phyloP scores from a whole-genome alignment of 1,140 invertebrate genomes.

The Lepidurus apus region DNA sequence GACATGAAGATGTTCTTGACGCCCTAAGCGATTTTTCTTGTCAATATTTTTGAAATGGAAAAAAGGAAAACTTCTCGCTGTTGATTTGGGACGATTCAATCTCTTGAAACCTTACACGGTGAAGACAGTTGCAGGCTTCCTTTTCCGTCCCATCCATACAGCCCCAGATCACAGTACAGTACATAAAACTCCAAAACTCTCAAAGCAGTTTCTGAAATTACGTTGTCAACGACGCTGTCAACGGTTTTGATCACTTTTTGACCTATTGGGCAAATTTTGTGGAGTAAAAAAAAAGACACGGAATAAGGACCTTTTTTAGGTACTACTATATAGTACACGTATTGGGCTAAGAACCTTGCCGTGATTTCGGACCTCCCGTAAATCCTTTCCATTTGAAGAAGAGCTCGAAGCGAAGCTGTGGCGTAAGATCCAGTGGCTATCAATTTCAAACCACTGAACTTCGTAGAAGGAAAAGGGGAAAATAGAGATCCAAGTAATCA shows the following conservation, averaged over 20 bases:
- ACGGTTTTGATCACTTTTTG: too few relatives aligned
- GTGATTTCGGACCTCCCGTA: not conserved
- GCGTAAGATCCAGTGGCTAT: slow-evolving; percentile 8
- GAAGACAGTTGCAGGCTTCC: not conserved
- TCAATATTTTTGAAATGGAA: not conserved
- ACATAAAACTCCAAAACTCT: too few relatives aligned
- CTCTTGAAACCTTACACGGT: not conserved
- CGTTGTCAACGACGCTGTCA: too few relatives aligned
- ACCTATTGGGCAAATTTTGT: too few relatives aligned
- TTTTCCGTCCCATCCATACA: too few relatives aligned
- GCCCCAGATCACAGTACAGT: too few relatives aligned
- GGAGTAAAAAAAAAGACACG: too few relatives aligned
- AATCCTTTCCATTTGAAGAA: not conserved
- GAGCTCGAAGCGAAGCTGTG: not conserved
- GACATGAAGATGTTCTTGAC: not conserved
- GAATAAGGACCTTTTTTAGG: too few relatives aligned
- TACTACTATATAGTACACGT: too few relatives aligned
- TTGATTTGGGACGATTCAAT: not conserved
- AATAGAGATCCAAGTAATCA: not conserved
- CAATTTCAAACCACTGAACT: not conserved
- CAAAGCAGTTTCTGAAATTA: too few relatives aligned
- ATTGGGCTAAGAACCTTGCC: too few relatives aligned
- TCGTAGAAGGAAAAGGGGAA: not conserved
- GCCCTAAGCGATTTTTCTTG: slow-evolving; percentile 1
- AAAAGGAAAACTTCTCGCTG: not conserved